phyloP scores from a whole-genome alignment of 2,888 invertebrate species.

The Chaetoderma sp. region DNA sequence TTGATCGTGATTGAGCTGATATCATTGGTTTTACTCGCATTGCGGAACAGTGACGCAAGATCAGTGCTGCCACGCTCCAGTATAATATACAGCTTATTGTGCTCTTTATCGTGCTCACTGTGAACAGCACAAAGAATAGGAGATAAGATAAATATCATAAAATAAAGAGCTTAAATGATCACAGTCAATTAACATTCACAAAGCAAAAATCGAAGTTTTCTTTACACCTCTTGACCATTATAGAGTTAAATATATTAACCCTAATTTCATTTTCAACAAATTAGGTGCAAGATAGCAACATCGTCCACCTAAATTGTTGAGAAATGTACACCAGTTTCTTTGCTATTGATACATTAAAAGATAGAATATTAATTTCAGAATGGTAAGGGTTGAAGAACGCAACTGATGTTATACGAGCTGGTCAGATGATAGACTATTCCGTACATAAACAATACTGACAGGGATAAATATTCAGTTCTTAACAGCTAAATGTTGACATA shows the following conservation, averaged over 20 bases:
- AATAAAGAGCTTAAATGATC: background rate
- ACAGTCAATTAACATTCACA: background rate
- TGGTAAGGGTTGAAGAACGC: too few species aligned
- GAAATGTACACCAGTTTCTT: too few species aligned
- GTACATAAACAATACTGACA: too few species aligned
- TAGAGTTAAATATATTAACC: background rate
- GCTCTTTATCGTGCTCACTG: slow-evolving; percentile 79
- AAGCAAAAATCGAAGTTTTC: too few species aligned
- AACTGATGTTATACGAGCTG: too few species aligned
- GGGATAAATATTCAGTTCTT: too few species aligned
- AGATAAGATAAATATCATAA: background rate
- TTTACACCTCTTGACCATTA: background rate
- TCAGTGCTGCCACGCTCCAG: slow-evolving; percentile 95
- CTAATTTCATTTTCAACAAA: background rate
- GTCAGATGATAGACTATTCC: too few species aligned
- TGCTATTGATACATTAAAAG: too few species aligned
- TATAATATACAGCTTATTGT: slow-evolving; percentile 80
- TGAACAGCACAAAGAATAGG: slow-evolving; percentile 49
- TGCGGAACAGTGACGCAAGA: slow-evolving; percentile 77
- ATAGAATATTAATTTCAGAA: too few species aligned
- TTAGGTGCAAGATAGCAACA: background rate
- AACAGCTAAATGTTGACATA: too few species aligned
- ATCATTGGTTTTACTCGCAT: slow-evolving; percentile 44
- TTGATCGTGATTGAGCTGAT: slow-evolving; percentile 80
- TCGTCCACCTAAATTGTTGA: too few species aligned